These are phyloP conservation scores for Anas platyrhynchos DNA, from an alignment of 2,113 vertebrate species.

Conservation along the genomic window DNA sequence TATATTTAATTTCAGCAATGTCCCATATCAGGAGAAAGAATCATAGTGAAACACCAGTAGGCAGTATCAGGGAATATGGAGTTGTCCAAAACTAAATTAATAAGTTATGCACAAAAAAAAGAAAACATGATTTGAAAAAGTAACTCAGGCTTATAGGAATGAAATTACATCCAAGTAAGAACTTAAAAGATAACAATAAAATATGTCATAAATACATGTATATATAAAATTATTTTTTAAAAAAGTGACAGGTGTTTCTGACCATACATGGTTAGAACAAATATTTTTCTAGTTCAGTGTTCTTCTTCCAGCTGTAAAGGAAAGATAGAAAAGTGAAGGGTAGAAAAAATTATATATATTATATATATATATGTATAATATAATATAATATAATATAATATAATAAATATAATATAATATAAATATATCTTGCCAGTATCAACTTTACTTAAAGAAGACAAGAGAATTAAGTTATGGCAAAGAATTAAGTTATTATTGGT, in stretches of 20 bases:
- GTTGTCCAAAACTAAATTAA: not conserved
- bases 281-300: not conserved
- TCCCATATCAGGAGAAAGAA: not conserved
- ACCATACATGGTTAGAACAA: not conserved
- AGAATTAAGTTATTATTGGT: not conserved
- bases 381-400: not conserved
- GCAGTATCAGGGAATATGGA: not conserved
- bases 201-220: not conserved
- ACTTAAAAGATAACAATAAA: not conserved
- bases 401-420: not conserved
- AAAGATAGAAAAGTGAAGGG: not conserved
- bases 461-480: not conserved
- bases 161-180: not conserved
- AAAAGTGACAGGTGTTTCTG: not conserved
- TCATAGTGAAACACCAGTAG: not conserved
- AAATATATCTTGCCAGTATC: not conserved
- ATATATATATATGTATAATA: not conserved
- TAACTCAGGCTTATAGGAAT: not conserved
- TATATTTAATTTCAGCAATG: not conserved
- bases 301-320: not conserved
- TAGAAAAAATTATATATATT: not conserved
- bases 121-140: not conserved
- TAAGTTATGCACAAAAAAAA: too few relatives aligned
- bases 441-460: not conserved
- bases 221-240: not conserved